phyloP scores from a whole-genome alignment of 2,888 invertebrate species.

The Epinotia ramella region DNA sequence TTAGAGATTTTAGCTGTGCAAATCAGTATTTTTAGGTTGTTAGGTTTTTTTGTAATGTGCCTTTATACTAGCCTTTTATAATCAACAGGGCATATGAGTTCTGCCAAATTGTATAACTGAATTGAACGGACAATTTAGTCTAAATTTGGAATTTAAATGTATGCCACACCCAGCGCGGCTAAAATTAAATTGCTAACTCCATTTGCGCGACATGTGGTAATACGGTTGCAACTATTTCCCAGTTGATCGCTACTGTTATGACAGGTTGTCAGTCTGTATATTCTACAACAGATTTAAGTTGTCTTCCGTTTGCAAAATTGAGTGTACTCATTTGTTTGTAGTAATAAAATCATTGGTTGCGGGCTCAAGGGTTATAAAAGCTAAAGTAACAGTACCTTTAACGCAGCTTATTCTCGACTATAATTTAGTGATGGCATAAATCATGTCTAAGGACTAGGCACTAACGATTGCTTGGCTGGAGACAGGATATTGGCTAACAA shows the following conservation, averaged over 20 bases:
- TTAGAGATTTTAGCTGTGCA: no score
- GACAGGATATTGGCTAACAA: conserved; percentile 24
- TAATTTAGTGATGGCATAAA: conserved; percentile 48
- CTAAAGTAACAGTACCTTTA: background rate
- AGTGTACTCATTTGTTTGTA: background rate
- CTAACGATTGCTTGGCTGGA: conserved; percentile 17
- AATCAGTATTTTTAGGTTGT: no score
- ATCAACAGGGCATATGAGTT: conserved; percentile 14
- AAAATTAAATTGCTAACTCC: conserved; percentile 43
- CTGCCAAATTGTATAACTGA: conserved; percentile 28
- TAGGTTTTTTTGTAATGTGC: no score
- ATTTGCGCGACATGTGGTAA: conserved; percentile 45
- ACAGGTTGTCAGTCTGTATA: conserved; percentile 35
- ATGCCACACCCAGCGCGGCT: conserved; percentile 39
- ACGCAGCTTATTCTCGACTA: background rate
- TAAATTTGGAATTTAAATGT: conserved; percentile 42
- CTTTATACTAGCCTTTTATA: background rate
- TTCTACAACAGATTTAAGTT: conserved; percentile 31
- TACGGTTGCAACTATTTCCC: conserved; percentile 42
- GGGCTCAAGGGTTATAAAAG: background rate
- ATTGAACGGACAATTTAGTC: conserved; percentile 35
- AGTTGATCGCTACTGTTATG: conserved; percentile 26
- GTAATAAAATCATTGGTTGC: background rate
- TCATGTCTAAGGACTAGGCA: conserved; percentile 47
- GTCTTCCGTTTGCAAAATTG: conserved; percentile 21